These are phyloP conservation scores for Poecilia latipinna DNA, from an alignment of 2,113 vertebrate genomes.

Conservation along the genomic window DNA sequence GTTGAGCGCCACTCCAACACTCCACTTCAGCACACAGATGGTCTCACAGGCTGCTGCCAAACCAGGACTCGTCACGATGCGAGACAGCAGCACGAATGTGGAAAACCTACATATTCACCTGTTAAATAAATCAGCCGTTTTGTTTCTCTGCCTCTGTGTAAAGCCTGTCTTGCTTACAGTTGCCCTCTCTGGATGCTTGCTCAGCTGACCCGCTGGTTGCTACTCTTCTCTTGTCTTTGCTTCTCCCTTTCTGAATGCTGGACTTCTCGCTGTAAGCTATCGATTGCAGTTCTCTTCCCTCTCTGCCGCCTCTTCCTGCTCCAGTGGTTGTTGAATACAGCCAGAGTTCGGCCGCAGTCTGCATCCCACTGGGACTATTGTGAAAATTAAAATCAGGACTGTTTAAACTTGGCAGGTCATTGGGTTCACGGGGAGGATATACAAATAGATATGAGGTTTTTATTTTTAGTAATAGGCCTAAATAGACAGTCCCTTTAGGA, in stretches of 20 bases:
- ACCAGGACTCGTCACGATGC: slow-evolving; percentile 18
- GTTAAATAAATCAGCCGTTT: slow-evolving; percentile 31
- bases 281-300: slow-evolving; percentile 55
- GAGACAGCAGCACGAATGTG: slow-evolving; percentile 5
- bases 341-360: slow-evolving; percentile 38
- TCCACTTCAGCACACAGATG: slow-evolving; percentile 61
- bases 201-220: slow-evolving; percentile 24
- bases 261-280: slow-evolving; percentile 51
- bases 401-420: slow-evolving; percentile 42
- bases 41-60: slow-evolving; percentile 42
- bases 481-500: neutral
- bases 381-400: slow-evolving; percentile 45
- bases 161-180: slow-evolving; percentile 18
- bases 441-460: slow-evolving; percentile 26
- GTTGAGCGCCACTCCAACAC: slow-evolving; percentile 52
- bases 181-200: slow-evolving; percentile 39
- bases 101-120: slow-evolving; percentile 41
- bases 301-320: slow-evolving; percentile 34
- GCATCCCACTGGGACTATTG: slow-evolving; percentile 32
- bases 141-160: slow-evolving; percentile 1
- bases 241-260: slow-evolving; percentile 44
- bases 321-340: slow-evolving; percentile 50
- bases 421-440: slow-evolving; percentile 23
- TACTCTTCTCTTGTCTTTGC: neutral
- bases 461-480: slow-evolving; percentile 23